A percentile compares a stretch with the other conserved stretches of the same genome.
phyloP scores from a whole-genome alignment of 2,888 invertebrate species.

The Rhagophthalmus giganteus region DNA sequence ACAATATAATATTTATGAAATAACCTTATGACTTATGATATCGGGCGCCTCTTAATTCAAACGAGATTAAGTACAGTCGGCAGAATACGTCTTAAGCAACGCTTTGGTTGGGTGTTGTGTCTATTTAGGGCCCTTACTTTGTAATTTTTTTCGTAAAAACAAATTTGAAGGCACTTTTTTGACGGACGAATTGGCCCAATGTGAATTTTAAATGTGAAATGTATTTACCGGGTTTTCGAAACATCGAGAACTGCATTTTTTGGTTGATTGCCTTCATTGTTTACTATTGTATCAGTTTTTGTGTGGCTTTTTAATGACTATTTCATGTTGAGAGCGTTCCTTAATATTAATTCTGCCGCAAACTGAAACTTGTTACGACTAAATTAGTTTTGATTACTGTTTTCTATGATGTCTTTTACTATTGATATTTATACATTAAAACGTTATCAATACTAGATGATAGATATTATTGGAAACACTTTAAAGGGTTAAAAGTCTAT shows the following conservation, averaged over 20 bases:
- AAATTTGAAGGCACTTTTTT: slow-evolving; percentile 94
- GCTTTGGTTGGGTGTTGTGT: slow-evolving; percentile 72
- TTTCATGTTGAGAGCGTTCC: slow-evolving; percentile 73
- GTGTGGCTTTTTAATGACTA: slow-evolving; percentile 69
- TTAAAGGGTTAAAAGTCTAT: too few relatives aligned
- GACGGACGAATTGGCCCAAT: slow-evolving; percentile 93
- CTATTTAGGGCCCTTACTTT: slow-evolving; percentile 87
- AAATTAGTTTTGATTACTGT: slow-evolving; percentile 33
- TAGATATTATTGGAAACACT: too few relatives aligned
- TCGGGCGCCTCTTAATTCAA: slow-evolving; percentile 59
- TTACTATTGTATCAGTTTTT: slow-evolving; percentile 77
- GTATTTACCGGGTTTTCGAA: slow-evolving; percentile 36
- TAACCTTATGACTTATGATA: slow-evolving; percentile 56
- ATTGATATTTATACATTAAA: too few relatives aligned
- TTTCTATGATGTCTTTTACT: slow-evolving; percentile 3
- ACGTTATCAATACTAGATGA: too few relatives aligned
- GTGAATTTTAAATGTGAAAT: slow-evolving; percentile 68
- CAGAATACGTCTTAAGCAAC: slow-evolving; percentile 50
- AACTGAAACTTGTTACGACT: slow-evolving; percentile 39
- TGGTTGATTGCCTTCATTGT: slow-evolving; percentile 71
- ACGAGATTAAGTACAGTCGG: slow-evolving; percentile 50
- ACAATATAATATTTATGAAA: slow-evolving; percentile 59
- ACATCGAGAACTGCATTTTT: slow-evolving; percentile 38
- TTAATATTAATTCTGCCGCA: slow-evolving; percentile 42
- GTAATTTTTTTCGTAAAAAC: slow-evolving; percentile 84